Conservation (phyloP, 2,888 invertebrate species). For the Sinopyrophorus schimmeli region DNA sequence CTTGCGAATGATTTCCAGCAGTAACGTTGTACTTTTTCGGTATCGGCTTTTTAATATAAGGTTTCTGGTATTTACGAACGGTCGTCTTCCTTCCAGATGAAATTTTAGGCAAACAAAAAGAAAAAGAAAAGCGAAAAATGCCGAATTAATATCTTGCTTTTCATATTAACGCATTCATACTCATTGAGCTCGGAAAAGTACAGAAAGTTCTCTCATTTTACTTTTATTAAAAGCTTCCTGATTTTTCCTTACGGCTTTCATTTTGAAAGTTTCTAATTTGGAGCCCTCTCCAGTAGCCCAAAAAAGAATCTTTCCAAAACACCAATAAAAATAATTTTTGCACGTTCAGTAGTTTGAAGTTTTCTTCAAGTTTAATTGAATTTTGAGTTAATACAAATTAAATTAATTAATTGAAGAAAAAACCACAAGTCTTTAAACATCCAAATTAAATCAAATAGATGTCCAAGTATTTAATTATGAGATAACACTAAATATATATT, state of each 20-base stretch:
- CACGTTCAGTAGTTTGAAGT: too few relatives aligned
- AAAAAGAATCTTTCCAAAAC: too few relatives aligned
- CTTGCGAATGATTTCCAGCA: constrained; percentile 75
- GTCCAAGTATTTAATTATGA: too few relatives aligned
- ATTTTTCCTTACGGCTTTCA: too few relatives aligned
- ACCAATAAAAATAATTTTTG: too few relatives aligned
- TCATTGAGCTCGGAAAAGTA: constrained; percentile 8
- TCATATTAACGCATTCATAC: constrained; percentile 26
- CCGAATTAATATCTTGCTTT: constrained; percentile 37
- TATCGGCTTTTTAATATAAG: constrained; percentile 82
- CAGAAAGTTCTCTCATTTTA: background rate
- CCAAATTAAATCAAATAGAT: too few relatives aligned
- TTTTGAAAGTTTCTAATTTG: too few relatives aligned
- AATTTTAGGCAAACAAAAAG: constrained; percentile 35
- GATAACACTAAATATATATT: too few relatives aligned
- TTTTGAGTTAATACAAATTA: too few relatives aligned
- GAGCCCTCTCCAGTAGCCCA: too few relatives aligned
- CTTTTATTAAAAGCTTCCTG: constrained; percentile 9
- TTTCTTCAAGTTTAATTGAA: too few relatives aligned
- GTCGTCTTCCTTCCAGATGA: constrained; percentile 81
- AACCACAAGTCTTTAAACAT: background rate
- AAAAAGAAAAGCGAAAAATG: constrained; percentile 38
- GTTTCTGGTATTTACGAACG: constrained; percentile 85
- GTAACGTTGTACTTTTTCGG: constrained; percentile 73
- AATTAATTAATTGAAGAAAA: background rate